Evolutionary conservation across 2,113 vertebrate species (phyloP).

Genomic region (Anser brachyrhynchus): DNA sequence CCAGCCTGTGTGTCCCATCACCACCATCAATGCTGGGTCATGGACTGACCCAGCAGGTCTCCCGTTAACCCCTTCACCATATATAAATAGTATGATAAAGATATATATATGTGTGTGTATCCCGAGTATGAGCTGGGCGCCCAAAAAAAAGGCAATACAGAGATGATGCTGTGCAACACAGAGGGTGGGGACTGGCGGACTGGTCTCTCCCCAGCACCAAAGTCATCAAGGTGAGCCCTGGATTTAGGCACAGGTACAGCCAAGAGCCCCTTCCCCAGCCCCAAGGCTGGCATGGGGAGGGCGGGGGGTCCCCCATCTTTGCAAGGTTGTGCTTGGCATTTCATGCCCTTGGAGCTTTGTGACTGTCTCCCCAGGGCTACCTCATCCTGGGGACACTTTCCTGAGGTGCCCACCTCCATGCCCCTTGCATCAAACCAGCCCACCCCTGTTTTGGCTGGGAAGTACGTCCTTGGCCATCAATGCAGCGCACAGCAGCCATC

Average conservation of each 20-base stretch:
- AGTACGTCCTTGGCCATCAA: neutral
- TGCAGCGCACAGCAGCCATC: neutral
- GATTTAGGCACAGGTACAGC: no score
- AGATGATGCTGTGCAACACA: no score
- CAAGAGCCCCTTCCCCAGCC: no score
- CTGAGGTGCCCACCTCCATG: neutral
- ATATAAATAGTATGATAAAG: fast-evolving
- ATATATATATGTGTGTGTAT: no score
- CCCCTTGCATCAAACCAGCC: neutral
- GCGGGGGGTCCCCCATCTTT: neutral
- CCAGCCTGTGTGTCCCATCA: neutral
- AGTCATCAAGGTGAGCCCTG: no score
- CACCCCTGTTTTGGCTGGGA: neutral
- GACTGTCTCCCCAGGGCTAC: neutral
- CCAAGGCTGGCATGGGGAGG: neutral
- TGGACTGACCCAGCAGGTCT: neutral
- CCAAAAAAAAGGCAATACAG: no score
- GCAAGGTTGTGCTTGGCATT: fast-evolving
- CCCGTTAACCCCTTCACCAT: fast-evolving
- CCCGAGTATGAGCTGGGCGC: no score
- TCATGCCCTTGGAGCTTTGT: neutral
- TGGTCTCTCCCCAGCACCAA: no score
- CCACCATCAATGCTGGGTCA: neutral
- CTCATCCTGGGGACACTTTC: neutral
- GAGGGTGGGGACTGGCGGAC: no score